A percentile compares a stretch with the other conserved stretches of the same genome.
Conservation (phyloP, 2,797 vertebrate genomes). For the Pangasius djambal region DNA sequence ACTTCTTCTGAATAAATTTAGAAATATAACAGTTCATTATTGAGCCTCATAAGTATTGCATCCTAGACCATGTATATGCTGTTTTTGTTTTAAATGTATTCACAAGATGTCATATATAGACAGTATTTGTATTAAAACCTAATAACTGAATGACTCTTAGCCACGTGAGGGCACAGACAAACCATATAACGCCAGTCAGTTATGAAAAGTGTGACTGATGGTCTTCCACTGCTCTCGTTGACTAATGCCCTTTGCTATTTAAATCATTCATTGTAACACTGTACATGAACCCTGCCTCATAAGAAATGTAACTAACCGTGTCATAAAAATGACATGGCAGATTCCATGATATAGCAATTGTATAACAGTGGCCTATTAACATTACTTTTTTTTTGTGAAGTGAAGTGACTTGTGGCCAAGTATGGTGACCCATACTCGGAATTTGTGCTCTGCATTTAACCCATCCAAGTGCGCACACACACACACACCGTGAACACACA, state of each 20-base stretch:
- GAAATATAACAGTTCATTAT: not conserved
- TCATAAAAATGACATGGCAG: constrained; percentile 10
- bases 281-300: not conserved
- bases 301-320: not conserved
- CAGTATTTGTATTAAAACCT: constrained; percentile 5
- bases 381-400: not conserved
- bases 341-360: not conserved
- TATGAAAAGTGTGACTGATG: not conserved
- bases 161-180: not conserved
- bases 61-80: not conserved
- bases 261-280: not conserved
- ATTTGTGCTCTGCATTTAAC: too few species aligned
- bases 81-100: not conserved
- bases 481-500: too few species aligned
- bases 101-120: not conserved
- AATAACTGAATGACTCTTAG: not conserved
- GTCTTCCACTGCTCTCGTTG: not conserved
- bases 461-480: too few species aligned
- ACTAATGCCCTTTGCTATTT: not conserved
- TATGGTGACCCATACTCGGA: too few species aligned
- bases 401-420: too few species aligned
- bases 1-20: not conserved
- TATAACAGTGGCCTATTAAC: not conserved
- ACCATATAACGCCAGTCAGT: not conserved
- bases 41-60: not conserved